Percentiles rank a stretch among this genome's conserved stretches.
phyloP scores from a whole-genome alignment of 2,797 vertebrate species.

The Siniperca obscura region DNA sequence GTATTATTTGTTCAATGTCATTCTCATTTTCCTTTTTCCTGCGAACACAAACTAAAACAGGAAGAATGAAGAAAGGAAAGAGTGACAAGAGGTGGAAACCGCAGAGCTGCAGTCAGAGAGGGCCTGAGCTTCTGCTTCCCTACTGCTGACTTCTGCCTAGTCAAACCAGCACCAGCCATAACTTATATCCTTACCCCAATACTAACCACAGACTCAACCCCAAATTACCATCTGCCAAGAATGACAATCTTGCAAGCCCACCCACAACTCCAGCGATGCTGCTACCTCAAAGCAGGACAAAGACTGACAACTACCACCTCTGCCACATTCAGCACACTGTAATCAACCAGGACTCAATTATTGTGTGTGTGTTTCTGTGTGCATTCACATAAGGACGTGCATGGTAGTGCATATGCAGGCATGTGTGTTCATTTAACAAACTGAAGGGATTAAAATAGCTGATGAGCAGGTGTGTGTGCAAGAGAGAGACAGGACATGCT shows the following conservation, averaged over 20 bases:
- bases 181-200: conserved; percentile 78
- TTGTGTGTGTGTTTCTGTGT: conserved; percentile 39
- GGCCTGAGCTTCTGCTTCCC: conserved; percentile 42
- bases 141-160: conserved; percentile 59
- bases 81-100: conserved; percentile 58
- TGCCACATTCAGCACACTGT: conserved; percentile 70
- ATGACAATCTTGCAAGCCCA: conserved; percentile 79
- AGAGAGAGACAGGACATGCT: conserved; percentile 36
- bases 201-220: conserved; percentile 81
- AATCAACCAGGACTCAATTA: conserved; percentile 75
- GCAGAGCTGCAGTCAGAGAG: conserved; percentile 24
- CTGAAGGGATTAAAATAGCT: conserved; percentile 52
- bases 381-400: conserved; percentile 42
- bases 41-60: conserved; percentile 38
- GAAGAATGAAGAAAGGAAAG: conserved; percentile 43
- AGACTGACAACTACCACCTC: conserved; percentile 78
- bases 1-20: conserved; percentile 45
- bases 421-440: conserved; percentile 51
- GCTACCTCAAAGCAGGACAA: conserved; percentile 75
- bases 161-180: conserved; percentile 73
- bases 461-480: conserved; percentile 65
- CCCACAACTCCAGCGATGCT: conserved; percentile 76
- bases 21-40: conserved; percentile 39
- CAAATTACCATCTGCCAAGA: conserved; percentile 82
- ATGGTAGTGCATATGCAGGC: conserved; percentile 12